Percentiles rank a stretch among this genome's conserved stretches.
Conservation (phyloP, 2,888 invertebrate genomes). For the Scelioninae gen. 1 region DNA sequence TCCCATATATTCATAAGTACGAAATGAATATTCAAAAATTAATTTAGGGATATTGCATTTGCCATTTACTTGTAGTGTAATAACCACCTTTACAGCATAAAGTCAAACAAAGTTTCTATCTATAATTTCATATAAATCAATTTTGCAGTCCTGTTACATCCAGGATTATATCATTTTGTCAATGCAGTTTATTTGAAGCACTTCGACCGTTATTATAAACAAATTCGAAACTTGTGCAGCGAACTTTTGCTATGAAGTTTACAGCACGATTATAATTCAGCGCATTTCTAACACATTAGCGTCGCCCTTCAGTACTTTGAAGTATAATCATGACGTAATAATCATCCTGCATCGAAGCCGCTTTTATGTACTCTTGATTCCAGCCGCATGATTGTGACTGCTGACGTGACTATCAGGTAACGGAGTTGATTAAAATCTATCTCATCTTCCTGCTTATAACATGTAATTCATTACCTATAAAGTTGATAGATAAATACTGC, state of each 20-base stretch:
- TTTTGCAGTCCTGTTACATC: too few species aligned
- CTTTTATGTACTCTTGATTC: slow-evolving; percentile 50
- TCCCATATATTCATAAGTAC: too few species aligned
- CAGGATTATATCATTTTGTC: not conserved
- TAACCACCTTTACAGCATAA: too few species aligned
- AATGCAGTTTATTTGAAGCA: not conserved
- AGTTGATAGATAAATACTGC: slow-evolving; percentile 20
- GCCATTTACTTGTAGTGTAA: too few species aligned
- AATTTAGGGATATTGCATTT: too few species aligned
- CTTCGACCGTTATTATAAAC: not conserved
- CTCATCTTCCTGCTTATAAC: slow-evolving; percentile 46
- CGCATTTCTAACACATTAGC: slow-evolving; percentile 40
- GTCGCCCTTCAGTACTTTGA: slow-evolving; percentile 40
- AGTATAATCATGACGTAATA: slow-evolving; percentile 53
- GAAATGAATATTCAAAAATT: too few species aligned
- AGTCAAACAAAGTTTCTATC: too few species aligned
- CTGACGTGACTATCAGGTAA: slow-evolving; percentile 58
- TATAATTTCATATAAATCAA: too few species aligned
- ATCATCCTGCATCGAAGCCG: slow-evolving; percentile 41
- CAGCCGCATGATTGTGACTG: slow-evolving; percentile 38
- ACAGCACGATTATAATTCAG: slow-evolving; percentile 18
- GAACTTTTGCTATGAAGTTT: not conserved
- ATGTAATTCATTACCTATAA: slow-evolving; percentile 3
- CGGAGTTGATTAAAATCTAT: slow-evolving; percentile 58
- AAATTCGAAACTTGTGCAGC: slow-evolving; percentile 3